phyloP scores from a whole-genome alignment of 1,140 invertebrate genomes.

The Coenobita brevimanus region DNA sequence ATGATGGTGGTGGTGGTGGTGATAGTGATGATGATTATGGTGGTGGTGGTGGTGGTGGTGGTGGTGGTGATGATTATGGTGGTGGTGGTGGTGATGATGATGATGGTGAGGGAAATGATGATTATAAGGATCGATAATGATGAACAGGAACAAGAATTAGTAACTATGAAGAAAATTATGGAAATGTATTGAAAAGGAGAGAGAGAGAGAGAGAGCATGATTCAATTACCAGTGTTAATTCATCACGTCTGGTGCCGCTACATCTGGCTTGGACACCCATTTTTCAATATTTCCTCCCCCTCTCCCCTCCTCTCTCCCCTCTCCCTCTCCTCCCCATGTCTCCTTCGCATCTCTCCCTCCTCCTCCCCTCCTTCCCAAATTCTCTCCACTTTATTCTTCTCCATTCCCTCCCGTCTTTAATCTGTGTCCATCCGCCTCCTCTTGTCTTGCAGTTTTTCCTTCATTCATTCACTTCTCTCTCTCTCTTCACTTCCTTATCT shows the following conservation, averaged over 20 bases:
- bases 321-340: neutral
- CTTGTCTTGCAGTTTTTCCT: neutral
- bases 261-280: slow-evolving; percentile 37
- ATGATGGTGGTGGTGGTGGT: neutral
- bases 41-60: neutral
- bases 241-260: slow-evolving; percentile 49
- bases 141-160: neutral
- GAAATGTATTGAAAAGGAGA: neutral
- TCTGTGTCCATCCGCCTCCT: neutral
- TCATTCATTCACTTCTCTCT: neutral
- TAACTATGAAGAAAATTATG: neutral
- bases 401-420: neutral
- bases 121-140: neutral
- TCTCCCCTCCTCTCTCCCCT: neutral
- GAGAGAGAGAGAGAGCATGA: neutral
- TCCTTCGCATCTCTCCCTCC: neutral
- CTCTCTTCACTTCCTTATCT: too few relatives aligned
- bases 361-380: neutral
- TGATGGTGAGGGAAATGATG: neutral
- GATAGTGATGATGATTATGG: neutral
- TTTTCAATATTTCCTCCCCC: slow-evolving; percentile 29
- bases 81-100: neutral
- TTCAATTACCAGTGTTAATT: slow-evolving; percentile 51
- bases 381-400: too few relatives aligned
- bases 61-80: neutral